Evolutionary conservation across 2,113 vertebrate species (phyloP).

Genomic region (Cynoglossus semilaevis): DNA sequence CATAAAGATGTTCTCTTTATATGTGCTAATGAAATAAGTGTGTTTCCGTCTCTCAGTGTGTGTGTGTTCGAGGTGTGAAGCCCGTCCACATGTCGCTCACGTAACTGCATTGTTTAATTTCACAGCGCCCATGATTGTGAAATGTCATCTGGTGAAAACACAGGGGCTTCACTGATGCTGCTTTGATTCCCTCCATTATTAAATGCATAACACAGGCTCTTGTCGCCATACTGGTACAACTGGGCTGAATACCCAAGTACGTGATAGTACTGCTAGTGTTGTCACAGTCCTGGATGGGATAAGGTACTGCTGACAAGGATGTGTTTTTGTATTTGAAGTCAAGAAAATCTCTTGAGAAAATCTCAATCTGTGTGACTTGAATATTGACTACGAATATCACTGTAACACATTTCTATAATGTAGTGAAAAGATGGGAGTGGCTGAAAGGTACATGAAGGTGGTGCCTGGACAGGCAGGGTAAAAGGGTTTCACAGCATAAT

Average conservation of each 20-base stretch:
- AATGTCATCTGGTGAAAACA: slow-evolving; percentile 63
- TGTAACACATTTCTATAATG: too few species aligned
- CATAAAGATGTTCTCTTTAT: slow-evolving; percentile 26
- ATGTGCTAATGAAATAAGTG: slow-evolving; percentile 27
- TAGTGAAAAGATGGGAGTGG: too few species aligned
- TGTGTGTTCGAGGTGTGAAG: slow-evolving; percentile 33
- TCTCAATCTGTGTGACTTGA: background rate
- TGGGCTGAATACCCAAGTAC: too few species aligned
- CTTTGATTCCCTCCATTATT: slow-evolving; percentile 61
- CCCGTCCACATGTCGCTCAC: slow-evolving; percentile 24
- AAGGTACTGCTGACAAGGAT: too few species aligned
- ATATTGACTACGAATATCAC: too few species aligned
- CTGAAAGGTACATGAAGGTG: too few species aligned
- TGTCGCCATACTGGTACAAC: background rate
- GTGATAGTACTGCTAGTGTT: too few species aligned
- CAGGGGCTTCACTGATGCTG: slow-evolving; percentile 25
- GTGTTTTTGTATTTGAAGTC: too few species aligned
- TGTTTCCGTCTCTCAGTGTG: background rate
- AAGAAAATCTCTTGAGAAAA: too few species aligned
- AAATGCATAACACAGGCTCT: slow-evolving; percentile 43
- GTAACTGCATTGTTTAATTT: slow-evolving; percentile 33
- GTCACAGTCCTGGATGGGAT: too few species aligned
- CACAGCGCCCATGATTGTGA: slow-evolving; percentile 53
- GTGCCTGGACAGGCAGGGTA: too few species aligned
- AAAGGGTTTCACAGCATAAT: too few species aligned